A percentile compares a stretch with the other conserved stretches of the same genome.
These are phyloP conservation scores for Ischnus inquisitorius DNA, from an alignment of 2,888 invertebrate species.

Conservation along the genomic window DNA sequence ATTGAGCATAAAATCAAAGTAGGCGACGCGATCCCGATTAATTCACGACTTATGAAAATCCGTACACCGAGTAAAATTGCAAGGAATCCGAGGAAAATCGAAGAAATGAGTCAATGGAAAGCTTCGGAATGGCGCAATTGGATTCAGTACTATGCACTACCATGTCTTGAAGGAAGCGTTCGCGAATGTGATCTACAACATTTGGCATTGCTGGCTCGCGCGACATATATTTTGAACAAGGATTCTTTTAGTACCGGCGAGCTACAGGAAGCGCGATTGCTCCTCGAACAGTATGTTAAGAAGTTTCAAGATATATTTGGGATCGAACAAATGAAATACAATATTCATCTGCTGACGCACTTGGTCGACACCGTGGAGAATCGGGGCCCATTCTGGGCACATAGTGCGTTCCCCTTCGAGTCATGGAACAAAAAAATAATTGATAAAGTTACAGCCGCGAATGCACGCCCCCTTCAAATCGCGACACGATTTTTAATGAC, in stretches of 20 bases:
- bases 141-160: slow-evolving; percentile 56
- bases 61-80: slow-evolving; percentile 57
- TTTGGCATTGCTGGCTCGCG: slow-evolving; percentile 53
- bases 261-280: slow-evolving; percentile 42
- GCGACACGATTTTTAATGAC: slow-evolving; percentile 5
- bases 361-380: slow-evolving; percentile 25
- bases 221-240: slow-evolving; percentile 44
- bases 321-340: slow-evolving; percentile 60
- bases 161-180: slow-evolving; percentile 59
- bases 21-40: slow-evolving; percentile 41
- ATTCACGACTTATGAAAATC: slow-evolving; percentile 53
- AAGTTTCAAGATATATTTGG: slow-evolving; percentile 56
- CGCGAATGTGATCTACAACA: slow-evolving; percentile 46
- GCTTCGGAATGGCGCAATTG: slow-evolving; percentile 64
- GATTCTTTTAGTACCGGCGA: slow-evolving; percentile 52
- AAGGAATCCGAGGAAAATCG: slow-evolving; percentile 54
- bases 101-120: slow-evolving; percentile 19
- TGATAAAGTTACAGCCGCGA: background rate
- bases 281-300: slow-evolving; percentile 45
- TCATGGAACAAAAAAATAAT: slow-evolving; percentile 20
- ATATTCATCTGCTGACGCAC: slow-evolving; percentile 62
- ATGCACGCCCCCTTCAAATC: slow-evolving; percentile 2
- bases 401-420: slow-evolving; percentile 2
- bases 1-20: slow-evolving; percentile 45
- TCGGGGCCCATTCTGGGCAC: background rate